These are phyloP conservation scores for Craniophora ligustri DNA, from an alignment of 2,888 invertebrate species.

Conservation along the genomic window DNA sequence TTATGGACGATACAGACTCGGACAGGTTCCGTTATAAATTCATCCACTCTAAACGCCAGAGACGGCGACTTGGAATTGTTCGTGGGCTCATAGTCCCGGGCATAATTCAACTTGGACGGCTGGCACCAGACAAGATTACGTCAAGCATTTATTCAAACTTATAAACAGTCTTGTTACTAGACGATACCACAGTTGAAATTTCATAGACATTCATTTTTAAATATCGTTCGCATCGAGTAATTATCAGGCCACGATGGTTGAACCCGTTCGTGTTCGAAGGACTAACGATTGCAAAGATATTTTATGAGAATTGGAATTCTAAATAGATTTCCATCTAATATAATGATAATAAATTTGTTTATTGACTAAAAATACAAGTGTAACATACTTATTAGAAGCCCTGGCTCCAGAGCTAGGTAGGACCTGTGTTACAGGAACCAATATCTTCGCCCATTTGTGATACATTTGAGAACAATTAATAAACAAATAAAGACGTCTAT, in stretches of 20 bases:
- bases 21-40: slow-evolving; percentile 3
- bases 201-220: slow-evolving; percentile 14
- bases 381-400: no score
- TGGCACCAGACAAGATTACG: slow-evolving; percentile 23
- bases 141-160: slow-evolving; percentile 13
- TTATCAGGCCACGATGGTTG: slow-evolving; percentile 15
- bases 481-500: no score
- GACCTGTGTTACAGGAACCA: no score
- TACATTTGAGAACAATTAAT: no score
- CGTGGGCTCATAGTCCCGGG: background rate
- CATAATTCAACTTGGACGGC: background rate
- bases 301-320: slow-evolving; percentile 1
- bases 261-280: slow-evolving; percentile 9
- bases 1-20: background rate
- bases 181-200: slow-evolving; percentile 9
- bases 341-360: no score
- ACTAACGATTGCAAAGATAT: slow-evolving; percentile 4
- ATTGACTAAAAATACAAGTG: no score
- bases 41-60: background rate
- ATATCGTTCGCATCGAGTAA: slow-evolving; percentile 18
- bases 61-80: slow-evolving; percentile 1
- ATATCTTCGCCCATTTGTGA: no score
- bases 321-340: background rate
- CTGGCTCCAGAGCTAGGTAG: no score
- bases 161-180: background rate